These are phyloP conservation scores for Gadus macrocephalus DNA, from an alignment of 2,113 vertebrate genomes.

Conservation along the genomic window DNA sequence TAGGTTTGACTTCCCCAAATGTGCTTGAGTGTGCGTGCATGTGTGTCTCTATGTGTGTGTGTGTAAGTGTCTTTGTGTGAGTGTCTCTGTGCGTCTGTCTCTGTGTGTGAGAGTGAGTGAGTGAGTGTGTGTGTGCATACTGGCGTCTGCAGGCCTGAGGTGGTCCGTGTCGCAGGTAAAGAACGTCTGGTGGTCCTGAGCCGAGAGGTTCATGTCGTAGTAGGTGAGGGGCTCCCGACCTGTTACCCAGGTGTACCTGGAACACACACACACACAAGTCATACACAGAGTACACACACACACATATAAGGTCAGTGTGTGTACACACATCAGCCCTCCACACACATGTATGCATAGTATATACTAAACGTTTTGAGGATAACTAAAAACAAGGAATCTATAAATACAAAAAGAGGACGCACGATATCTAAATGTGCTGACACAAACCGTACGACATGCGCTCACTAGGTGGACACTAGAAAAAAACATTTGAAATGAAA, in stretches of 20 bases:
- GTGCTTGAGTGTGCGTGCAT: too few species aligned
- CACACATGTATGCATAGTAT: neutral
- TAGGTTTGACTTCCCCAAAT: too few species aligned
- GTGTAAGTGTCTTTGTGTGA: neutral
- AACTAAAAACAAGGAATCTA: too few species aligned
- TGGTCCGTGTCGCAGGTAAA: slow-evolving; percentile 97
- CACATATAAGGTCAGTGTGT: neutral
- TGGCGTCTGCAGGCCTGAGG: slow-evolving; percentile 90
- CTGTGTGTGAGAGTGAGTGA: too few species aligned
- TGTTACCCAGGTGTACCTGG: slow-evolving; percentile 97
- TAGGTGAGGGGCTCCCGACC: slow-evolving; percentile 96
- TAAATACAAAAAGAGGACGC: too few species aligned
- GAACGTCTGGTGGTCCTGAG: slow-evolving; percentile 97
- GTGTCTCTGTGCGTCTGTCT: neutral
- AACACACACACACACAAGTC: slow-evolving; percentile 15
- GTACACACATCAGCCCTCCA: slow-evolving; percentile 4
- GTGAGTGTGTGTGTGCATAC: slow-evolving; percentile 66
- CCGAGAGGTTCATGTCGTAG: slow-evolving; percentile 99
- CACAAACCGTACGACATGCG: too few species aligned
- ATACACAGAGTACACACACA: neutral
- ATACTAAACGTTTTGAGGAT: too few species aligned
- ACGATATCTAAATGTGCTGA: too few species aligned
- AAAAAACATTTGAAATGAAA: too few species aligned
- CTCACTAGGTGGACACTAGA: too few species aligned
- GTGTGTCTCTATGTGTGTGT: neutral